Percentiles rank a stretch among this genome's conserved stretches.
Evolutionary conservation across 2,888 invertebrate genomes (phyloP).

Genomic region (Tenodera sinensis): DNA sequence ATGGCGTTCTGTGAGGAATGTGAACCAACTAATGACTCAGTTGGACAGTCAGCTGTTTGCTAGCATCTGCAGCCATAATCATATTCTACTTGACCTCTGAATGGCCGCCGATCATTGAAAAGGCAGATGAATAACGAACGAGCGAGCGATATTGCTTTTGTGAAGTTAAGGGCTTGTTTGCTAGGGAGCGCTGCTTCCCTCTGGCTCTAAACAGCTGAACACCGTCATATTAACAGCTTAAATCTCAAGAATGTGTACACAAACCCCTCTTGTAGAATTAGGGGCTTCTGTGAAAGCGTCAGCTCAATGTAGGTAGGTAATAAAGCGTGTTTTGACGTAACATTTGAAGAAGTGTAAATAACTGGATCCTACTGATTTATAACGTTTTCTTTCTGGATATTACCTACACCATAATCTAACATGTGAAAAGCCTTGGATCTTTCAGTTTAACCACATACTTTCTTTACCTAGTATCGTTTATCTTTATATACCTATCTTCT

Average conservation of each 20-base stretch:
- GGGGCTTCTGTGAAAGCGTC: neutral
- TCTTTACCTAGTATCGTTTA: no score
- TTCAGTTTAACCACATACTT: no score
- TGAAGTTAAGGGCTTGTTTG: neutral
- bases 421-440: no score
- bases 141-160: neutral
- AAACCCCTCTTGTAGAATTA: neutral
- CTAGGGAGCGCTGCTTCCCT: neutral
- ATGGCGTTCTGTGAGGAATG: neutral
- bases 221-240: neutral
- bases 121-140: neutral
- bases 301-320: no score
- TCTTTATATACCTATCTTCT: no score
- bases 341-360: no score
- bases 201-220: neutral
- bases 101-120: neutral
- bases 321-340: no score
- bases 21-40: neutral
- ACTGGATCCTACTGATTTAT: no score
- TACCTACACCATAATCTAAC: no score
- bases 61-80: neutral
- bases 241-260: neutral
- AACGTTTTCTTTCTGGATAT: no score
- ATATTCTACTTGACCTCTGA: conserved; percentile 1
- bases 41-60: neutral